These are phyloP conservation scores for Artemisiospiza belli DNA, from an alignment of 2,113 vertebrate species.

Conservation along the genomic window DNA sequence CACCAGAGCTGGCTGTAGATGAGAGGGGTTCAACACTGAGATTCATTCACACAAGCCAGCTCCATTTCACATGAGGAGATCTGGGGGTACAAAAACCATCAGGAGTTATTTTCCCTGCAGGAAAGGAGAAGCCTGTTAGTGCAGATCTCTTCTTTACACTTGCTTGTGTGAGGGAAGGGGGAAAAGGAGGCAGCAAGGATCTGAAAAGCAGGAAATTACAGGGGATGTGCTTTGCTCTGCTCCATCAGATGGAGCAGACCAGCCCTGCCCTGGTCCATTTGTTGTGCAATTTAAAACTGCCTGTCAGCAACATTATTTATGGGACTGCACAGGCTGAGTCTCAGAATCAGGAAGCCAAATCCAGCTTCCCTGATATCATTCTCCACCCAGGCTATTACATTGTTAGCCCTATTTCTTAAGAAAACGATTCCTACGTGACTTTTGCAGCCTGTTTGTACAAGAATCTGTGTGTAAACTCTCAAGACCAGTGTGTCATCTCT, in stretches of 20 bases:
- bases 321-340: not conserved
- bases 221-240: not conserved
- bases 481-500: not conserved
- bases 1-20: not conserved
- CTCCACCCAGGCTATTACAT: not conserved
- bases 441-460: not conserved
- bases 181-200: not conserved
- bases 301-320: slow-evolving; percentile 57
- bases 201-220: not conserved
- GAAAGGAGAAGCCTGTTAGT: not conserved
- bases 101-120: not conserved
- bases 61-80: not conserved
- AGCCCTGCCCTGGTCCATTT: slow-evolving; percentile 35
- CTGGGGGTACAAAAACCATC: not conserved
- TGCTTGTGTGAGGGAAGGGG: not conserved
- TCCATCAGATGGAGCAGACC: not conserved
- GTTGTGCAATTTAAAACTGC: slow-evolving; percentile 48
- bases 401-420: not conserved
- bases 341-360: slow-evolving; percentile 42
- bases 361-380: not conserved
- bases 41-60: accelerated
- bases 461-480: not conserved
- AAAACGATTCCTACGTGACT: not conserved
- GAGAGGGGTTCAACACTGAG: not conserved
- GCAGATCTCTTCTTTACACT: not conserved